phyloP scores from a whole-genome alignment of 1,140 invertebrate species.

The Monochamus saltuarius region DNA sequence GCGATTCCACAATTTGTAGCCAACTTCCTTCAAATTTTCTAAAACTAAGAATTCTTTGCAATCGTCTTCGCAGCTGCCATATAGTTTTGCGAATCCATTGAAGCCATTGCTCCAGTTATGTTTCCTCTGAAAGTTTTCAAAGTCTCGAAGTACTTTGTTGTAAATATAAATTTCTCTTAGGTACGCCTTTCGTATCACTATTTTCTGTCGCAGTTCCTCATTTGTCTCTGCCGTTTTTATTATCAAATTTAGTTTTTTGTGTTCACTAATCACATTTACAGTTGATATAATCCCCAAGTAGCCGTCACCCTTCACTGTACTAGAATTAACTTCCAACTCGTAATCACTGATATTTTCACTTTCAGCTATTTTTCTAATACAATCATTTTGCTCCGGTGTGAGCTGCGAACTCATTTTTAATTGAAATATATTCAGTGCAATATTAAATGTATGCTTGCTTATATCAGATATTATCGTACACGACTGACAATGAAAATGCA shows the following conservation, averaged over 20 bases:
- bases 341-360: conserved; percentile 24
- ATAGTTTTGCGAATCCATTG: conserved; percentile 45
- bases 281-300: conserved; percentile 35
- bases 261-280: conserved; percentile 20
- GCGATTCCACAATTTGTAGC: conserved; percentile 55
- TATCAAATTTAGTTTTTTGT: conserved; percentile 25
- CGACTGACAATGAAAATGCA: no score
- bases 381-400: conserved; percentile 17
- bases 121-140: conserved; percentile 30
- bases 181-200: conserved; percentile 30
- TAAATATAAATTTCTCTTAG: conserved; percentile 35
- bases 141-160: conserved; percentile 25
- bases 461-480: no score
- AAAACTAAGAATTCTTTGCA: conserved; percentile 47
- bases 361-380: conserved; percentile 23
- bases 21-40: conserved; percentile 29
- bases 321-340: conserved; percentile 14
- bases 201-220: conserved; percentile 23
- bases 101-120: conserved; percentile 30
- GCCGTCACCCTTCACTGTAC: conserved; percentile 30
- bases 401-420: not conserved
- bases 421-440: not conserved
- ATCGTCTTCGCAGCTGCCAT: conserved; percentile 46
- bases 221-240: conserved; percentile 31
- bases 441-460: no score